Percentiles rank a stretch among this genome's conserved stretches.
phyloP scores from a whole-genome alignment of 2,113 vertebrate species.

The Scomber scombrus region DNA sequence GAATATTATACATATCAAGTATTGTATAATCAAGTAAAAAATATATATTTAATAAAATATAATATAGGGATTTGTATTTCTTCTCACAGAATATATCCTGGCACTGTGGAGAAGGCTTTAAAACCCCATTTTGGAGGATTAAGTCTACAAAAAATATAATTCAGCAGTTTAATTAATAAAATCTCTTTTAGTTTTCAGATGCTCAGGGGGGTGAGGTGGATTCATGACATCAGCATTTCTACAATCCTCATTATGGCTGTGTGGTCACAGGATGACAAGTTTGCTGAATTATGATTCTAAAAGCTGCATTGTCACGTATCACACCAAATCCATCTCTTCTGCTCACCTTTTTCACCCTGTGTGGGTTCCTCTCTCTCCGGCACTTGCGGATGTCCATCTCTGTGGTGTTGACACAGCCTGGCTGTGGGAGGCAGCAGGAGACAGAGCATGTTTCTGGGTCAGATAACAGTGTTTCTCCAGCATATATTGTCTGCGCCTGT shows the following conservation, averaged over 20 bases:
- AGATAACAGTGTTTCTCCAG: slow-evolving; percentile 50
- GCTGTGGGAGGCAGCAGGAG: slow-evolving; percentile 83
- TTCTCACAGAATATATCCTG: no score
- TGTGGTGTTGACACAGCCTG: slow-evolving; percentile 97
- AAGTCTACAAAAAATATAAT: no score
- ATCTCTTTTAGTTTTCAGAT: no score
- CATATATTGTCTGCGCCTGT: slow-evolving; percentile 23
- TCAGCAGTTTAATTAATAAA: no score
- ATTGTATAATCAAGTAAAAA: no score
- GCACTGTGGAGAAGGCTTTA: no score
- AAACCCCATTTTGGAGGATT: no score
- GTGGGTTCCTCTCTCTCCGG: slow-evolving; percentile 94
- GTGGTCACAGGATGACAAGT: background rate
- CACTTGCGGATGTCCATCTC: slow-evolving; percentile 99
- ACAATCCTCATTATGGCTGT: background rate
- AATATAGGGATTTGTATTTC: no score
- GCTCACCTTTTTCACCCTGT: slow-evolving; percentile 95
- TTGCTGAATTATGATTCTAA: background rate
- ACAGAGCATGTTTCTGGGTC: slow-evolving; percentile 56
- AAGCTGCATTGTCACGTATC: background rate
- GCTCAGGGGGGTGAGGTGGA: no score
- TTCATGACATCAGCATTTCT: no score
- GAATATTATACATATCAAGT: no score
- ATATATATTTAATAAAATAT: no score
- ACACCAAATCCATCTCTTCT: background rate